These are phyloP conservation scores for Martes martes DNA, from an alignment of 2,113 vertebrate species.

Conservation along the genomic window DNA sequence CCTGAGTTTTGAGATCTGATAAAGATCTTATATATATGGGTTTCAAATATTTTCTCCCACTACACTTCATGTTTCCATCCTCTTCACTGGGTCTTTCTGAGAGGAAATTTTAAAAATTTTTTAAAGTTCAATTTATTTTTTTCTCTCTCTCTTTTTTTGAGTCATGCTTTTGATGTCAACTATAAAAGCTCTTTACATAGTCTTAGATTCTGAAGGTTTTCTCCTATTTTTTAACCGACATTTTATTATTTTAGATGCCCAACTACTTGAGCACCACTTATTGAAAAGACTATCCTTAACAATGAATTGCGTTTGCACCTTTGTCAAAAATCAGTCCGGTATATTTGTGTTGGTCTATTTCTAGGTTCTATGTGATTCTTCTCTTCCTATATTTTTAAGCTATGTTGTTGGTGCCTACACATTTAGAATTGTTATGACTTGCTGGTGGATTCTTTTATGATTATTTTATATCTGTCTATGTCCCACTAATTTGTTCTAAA, in stretches of 20 bases:
- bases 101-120: not conserved
- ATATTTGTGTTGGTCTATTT: not conserved
- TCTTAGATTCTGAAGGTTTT: not conserved
- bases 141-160: not conserved
- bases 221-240: not conserved
- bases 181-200: not conserved
- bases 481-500: not conserved
- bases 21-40: not conserved
- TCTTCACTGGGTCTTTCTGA: not conserved
- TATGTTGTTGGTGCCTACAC: not conserved
- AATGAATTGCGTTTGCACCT: not conserved
- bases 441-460: not conserved
- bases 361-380: not conserved
- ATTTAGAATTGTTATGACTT: not conserved
- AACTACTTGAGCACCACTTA: not conserved
- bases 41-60: not conserved
- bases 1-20: not conserved
- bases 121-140: not conserved
- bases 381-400: not conserved
- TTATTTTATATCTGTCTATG: not conserved
- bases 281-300: not conserved
- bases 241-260: not conserved
- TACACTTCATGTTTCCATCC: not conserved
- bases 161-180: not conserved
- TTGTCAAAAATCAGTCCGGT: not conserved